These are phyloP conservation scores for Cyrtorhinus lividipennis DNA, from an alignment of 1,140 invertebrate species.

Conservation along the genomic window DNA sequence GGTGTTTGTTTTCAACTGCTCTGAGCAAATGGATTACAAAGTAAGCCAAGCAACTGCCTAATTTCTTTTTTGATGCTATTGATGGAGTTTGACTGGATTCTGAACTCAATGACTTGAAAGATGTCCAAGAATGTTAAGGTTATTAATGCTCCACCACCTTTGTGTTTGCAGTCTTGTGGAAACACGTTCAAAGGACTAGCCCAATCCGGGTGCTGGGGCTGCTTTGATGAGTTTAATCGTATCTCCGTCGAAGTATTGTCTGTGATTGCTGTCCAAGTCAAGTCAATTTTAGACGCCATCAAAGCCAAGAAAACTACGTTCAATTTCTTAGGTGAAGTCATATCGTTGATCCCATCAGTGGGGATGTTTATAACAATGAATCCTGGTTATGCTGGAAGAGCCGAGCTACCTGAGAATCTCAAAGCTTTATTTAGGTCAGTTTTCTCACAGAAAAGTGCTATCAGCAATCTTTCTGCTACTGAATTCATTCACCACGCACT, in stretches of 20 bases:
- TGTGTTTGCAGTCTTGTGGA: slow-evolving; percentile 49
- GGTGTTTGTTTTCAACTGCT: slow-evolving; percentile 94
- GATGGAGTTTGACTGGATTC: no score
- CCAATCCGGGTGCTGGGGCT: slow-evolving; percentile 89
- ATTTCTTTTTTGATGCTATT: no score
- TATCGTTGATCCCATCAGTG: slow-evolving; percentile 57
- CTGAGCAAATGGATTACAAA: slow-evolving; percentile 92
- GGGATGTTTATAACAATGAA: slow-evolving; percentile 95
- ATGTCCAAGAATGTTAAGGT: no score
- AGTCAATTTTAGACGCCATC: slow-evolving; percentile 69
- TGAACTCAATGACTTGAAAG: no score
- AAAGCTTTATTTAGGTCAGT: slow-evolving; percentile 51
- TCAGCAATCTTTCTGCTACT: no score
- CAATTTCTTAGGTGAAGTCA: slow-evolving; percentile 69
- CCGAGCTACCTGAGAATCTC: slow-evolving; percentile 71
- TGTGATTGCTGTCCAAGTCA: slow-evolving; percentile 78
- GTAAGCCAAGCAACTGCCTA: no score
- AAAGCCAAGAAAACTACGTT: slow-evolving; percentile 63
- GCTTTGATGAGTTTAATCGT: slow-evolving; percentile 90
- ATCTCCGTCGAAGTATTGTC: slow-evolving; percentile 87
- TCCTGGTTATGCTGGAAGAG: slow-evolving; percentile 75
- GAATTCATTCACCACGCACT: no score
- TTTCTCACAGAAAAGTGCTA: no score
- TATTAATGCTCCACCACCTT: no score
- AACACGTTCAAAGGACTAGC: slow-evolving; percentile 85